A percentile compares a stretch with the other conserved stretches of the same genome.
phyloP scores from a whole-genome alignment of 2,797 vertebrate genomes.

The Mus spretus region DNA sequence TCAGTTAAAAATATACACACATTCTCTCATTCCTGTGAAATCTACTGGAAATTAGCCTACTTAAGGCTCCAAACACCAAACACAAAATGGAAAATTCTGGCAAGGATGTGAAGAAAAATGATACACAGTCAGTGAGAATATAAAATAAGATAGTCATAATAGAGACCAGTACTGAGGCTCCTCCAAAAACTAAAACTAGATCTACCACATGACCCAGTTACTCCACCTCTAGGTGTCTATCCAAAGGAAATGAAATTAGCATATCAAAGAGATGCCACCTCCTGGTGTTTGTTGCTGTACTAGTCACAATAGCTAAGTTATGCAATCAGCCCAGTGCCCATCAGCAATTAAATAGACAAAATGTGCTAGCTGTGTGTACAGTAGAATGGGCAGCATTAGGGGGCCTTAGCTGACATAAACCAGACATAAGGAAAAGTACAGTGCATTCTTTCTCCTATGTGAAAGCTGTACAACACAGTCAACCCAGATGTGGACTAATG shows the following conservation, averaged over 20 bases:
- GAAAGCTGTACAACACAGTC: not conserved
- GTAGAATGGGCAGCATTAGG: not conserved
- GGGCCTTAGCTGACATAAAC: not conserved
- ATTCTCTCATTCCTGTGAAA: conserved; percentile 55
- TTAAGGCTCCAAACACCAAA: conserved; percentile 1
- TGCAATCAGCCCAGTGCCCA: not conserved
- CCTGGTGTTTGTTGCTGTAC: not conserved
- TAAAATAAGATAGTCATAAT: not conserved
- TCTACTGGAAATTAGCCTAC: conserved; percentile 57
- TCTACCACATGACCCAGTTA: not conserved
- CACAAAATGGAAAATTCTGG: not conserved
- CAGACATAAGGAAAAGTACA: not conserved
- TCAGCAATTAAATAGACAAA: not conserved
- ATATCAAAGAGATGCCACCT: not conserved
- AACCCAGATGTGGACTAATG: not conserved
- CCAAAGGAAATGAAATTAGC: conserved; percentile 21
- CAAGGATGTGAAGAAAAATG: not conserved
- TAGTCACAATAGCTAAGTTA: not conserved
- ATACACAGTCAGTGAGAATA: not conserved
- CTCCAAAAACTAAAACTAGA: not conserved
- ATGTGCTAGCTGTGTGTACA: not conserved
- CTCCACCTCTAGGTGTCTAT: not conserved
- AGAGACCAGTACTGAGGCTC: not conserved
- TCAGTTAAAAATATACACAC: conserved; percentile 29
- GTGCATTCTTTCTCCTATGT: not conserved